Evolutionary conservation across 2,797 vertebrate species (phyloP).

Genomic region (Erethizon dorsatum): DNA sequence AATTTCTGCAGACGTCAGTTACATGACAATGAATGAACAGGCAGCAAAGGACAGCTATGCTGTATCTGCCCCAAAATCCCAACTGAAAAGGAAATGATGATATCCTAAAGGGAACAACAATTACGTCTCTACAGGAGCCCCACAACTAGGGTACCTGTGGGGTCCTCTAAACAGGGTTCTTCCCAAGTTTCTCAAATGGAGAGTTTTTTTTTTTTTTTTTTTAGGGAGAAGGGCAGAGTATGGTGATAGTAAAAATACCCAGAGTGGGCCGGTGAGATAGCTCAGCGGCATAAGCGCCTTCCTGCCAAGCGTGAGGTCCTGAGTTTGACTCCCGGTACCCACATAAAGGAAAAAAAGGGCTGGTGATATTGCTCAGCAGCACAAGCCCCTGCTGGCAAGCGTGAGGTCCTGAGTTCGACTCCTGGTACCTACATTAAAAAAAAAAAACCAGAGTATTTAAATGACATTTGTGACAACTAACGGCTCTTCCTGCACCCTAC

Average conservation of each 20-base stretch:
- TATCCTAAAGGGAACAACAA: background rate
- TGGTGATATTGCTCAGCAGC: too few species aligned
- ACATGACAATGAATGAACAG: background rate
- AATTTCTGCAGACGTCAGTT: constrained; percentile 35
- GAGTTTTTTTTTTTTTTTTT: background rate
- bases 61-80: background rate
- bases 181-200: constrained; percentile 40
- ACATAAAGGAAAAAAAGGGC: too few species aligned
- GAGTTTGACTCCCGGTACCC: too few species aligned
- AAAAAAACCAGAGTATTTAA: background rate
- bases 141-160: background rate
- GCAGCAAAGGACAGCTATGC: background rate
- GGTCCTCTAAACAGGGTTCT: background rate
- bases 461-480: background rate
- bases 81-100: constrained; percentile 10
- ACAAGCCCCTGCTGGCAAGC: too few species aligned
- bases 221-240: background rate
- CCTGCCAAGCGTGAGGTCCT: too few species aligned
- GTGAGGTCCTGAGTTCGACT: too few species aligned
- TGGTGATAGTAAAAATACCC: background rate
- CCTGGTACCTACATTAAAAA: too few species aligned
- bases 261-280: too few species aligned
- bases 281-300: too few species aligned
- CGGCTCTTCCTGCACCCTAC: background rate
- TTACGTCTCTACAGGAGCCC: background rate